Evolutionary conservation across 2,888 invertebrate genomes (phyloP), one percentile per base, ranked within the genome.

Genomic region (Dryobota labecula): DNA sequence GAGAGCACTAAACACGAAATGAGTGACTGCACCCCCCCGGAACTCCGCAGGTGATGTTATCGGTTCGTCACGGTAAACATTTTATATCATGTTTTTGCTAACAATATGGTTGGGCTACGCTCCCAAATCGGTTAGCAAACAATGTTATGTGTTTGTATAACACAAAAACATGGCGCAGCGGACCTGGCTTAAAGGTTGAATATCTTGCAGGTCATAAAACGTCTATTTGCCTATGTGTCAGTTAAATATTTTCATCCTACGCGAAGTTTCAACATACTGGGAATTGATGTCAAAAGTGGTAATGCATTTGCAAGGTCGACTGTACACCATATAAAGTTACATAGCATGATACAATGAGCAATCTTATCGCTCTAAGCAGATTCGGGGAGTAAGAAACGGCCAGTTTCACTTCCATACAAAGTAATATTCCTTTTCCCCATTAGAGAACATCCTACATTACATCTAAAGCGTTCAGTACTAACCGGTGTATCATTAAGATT

Each of bases 401-500:
- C 7, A 47, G 18, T 56, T 71, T 41, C 47, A 73, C 57, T 66
- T 73, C 24, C 49, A 66, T 38, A 66, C 36, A 36, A 36, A 41
- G 15, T 20, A 45, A 57, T 30, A 73, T 73, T 73, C 58, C 43
- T n/a, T 51, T 51, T 30, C 20, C 57, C 4, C 1, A 54, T 36
- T 13, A 20, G 1, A 47, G 15, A n/a, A 47, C 30, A 45, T 41
- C 8, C 43, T 24, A 27, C 13, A 30, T n/a, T 38, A 51, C 18
- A 18, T 75, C 27, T 36, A 38, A 75, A 38, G 43, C 41, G 15
- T 56, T 27, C 15, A 24, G 4, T 51, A 84, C 92, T 90, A 75
- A 94, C 93, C 88, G 90, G 80, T 11, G 91, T 90, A n/a, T 94
- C 94, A 3, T 89, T 85, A 27, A 91, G 61, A 70, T 89, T 92